A percentile compares a stretch with the other conserved stretches of the same genome.
Evolutionary conservation across 2,113 vertebrate genomes (phyloP).

Genomic region (Cinclus mexicanus): DNA sequence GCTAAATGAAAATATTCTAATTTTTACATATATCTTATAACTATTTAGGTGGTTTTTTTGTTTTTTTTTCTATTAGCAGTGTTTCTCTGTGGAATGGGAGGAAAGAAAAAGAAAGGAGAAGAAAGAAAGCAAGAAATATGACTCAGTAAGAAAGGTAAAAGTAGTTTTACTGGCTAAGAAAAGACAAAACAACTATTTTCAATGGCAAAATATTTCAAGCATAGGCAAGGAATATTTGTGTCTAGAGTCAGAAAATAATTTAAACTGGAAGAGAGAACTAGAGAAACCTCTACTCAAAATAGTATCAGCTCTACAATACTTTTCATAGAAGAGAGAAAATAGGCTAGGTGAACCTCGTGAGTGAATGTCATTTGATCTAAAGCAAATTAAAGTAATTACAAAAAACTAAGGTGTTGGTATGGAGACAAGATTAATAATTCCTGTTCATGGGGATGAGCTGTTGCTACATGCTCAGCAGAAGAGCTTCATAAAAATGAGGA

Average conservation of each 20-base stretch:
- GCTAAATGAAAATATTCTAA: neutral
- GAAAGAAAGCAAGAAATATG: neutral
- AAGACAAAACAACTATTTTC: neutral
- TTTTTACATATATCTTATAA: neutral
- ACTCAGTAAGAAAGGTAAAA: neutral
- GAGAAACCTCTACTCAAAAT: neutral
- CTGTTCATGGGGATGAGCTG: neutral
- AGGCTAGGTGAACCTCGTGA: neutral
- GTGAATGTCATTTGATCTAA: neutral
- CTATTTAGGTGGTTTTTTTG: neutral
- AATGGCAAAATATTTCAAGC: neutral
- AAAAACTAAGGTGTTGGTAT: neutral
- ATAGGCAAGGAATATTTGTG: neutral
- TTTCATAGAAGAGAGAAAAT: neutral
- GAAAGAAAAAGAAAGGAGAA: neutral
- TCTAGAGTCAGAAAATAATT: neutral
- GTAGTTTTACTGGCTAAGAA: neutral
- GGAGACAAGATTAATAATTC: neutral
- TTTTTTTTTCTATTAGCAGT: neutral
- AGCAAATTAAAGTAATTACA: neutral
- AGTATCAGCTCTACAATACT: neutral
- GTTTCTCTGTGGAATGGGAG: neutral
- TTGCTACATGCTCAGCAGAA: neutral
- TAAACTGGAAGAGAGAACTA: neutral
- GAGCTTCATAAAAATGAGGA: neutral